Base-by-base conservation (phyloP, 2,113 vertebrate species). In the Cercocebus atys region DNA sequence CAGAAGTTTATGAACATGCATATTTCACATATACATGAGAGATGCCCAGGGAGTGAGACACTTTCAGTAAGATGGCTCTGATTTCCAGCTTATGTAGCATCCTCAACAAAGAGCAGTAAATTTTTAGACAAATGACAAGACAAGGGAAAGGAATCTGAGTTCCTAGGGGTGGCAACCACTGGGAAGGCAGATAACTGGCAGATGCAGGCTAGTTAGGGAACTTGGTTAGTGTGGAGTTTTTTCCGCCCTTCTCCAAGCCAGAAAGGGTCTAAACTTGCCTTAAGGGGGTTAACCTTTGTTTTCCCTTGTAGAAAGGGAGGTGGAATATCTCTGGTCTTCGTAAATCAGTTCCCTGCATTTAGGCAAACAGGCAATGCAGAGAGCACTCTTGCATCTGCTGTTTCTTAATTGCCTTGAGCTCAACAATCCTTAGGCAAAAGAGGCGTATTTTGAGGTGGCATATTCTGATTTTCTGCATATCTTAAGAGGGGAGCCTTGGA, bases 161-260 rank as follows among this genome's bases (percentile, higher is more conserved):
- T 1, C 23, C 27, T 17, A 3, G 25, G 18, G 13, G 25, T 32
- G 27, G 16, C 4, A 7, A 14, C 11, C 35, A 5, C 3, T 30
- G 45, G 18, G 20, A 38, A 32, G 38, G 20, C 25, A 52, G 18
- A 38, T 73, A 72, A 27, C 22, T 13, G 27, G n/a, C 18, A 55
- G 64, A 3, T 6, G 13, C 6, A 7, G 18, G 11, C 35, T 52
- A 7, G 35, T 5, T 22, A 30, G 9, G 17, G 8, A 76, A 30
- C 13, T 25, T 35, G 7, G 25, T 43, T 52, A 27, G 5, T 38
- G 7, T 38, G 1, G 18, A 11, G 11, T 57, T 14, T 25, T 45
- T 45, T 18, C 6, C 7, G 8, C 30, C 0, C 0, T 5, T 27
- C 32, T 16, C 23, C 3, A 14, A 35, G 25, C 18, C 35, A 8